Evolutionary conservation across 2,113 vertebrate genomes (phyloP).

Genomic region (Hyla sarda): DNA sequence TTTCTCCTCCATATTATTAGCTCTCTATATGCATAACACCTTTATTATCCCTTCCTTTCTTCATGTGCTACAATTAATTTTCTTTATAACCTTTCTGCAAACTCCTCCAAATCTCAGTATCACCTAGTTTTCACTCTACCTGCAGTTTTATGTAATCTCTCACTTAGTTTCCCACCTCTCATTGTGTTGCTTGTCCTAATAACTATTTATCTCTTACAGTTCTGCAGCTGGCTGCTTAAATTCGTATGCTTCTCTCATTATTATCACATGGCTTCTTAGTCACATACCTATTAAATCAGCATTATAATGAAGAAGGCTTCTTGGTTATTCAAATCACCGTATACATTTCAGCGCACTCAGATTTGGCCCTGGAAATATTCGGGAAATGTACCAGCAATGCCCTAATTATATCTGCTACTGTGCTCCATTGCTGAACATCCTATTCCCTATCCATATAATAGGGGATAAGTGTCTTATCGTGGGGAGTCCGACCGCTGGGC

Average conservation of each 20-base stretch:
- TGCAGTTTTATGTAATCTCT: neutral
- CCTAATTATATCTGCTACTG: no score
- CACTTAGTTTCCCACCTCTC: neutral
- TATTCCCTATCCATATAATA: no score
- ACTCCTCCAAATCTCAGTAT: neutral
- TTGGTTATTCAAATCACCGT: neutral
- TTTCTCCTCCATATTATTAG: constrained; percentile 28
- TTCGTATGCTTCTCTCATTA: neutral
- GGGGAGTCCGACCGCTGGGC: no score
- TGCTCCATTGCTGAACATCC: no score
- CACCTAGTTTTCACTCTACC: constrained; percentile 5
- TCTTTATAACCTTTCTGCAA: neutral
- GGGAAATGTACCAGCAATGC: no score
- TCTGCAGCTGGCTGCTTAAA: neutral
- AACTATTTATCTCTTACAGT: neutral
- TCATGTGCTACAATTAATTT: neutral
- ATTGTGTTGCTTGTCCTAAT: constrained; percentile 3
- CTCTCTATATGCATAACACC: constrained; percentile 34
- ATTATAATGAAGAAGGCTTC: neutral
- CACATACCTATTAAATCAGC: neutral
- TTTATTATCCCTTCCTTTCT: neutral
- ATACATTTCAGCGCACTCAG: neutral
- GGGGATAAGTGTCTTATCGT: no score
- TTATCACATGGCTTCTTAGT: neutral
- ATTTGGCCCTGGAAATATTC: no score